phyloP scores from a whole-genome alignment of 1,140 invertebrate genomes.

The Agrypnia vestita region DNA sequence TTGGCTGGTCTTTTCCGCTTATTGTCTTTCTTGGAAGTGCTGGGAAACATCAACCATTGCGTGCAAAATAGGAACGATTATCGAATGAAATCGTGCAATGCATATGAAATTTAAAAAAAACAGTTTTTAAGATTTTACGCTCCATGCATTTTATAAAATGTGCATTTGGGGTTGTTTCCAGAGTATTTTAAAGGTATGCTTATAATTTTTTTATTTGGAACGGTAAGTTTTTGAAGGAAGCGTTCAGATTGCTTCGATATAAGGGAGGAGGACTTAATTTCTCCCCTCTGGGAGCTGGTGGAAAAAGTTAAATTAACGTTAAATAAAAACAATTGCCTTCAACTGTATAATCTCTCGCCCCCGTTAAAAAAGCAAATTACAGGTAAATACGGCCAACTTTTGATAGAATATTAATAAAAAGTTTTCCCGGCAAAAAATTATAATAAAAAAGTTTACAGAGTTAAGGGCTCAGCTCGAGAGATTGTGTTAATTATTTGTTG shows the following conservation, averaged over 20 bases:
- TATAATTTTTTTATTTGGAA: too few relatives aligned
- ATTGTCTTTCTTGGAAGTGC: too few relatives aligned
- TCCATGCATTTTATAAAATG: too few relatives aligned
- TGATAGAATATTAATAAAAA: slow-evolving; percentile 25
- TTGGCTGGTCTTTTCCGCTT: too few relatives aligned
- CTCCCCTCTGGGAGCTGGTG: not conserved
- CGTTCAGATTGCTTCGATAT: not conserved
- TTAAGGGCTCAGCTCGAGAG: not conserved
- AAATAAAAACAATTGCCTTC: slow-evolving; percentile 21
- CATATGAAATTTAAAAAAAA: too few relatives aligned
- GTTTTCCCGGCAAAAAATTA: not conserved
- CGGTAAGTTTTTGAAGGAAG: not conserved
- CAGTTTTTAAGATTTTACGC: too few relatives aligned
- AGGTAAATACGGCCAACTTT: slow-evolving; percentile 16
- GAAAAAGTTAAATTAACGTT: not conserved
- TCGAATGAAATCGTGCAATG: too few relatives aligned
- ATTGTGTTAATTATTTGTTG: slow-evolving; percentile 16
- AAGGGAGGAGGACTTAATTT: not conserved
- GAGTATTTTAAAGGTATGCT: too few relatives aligned
- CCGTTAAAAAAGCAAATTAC: slow-evolving; percentile 13
- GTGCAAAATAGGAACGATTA: too few relatives aligned
- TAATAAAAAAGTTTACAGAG: slow-evolving; percentile 12
- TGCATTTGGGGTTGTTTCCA: too few relatives aligned
- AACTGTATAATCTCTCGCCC: slow-evolving; percentile 17
- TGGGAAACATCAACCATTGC: too few relatives aligned